These are phyloP conservation scores for Horisme vitalbata DNA, from an alignment of 2,888 invertebrate species.

Conservation along the genomic window DNA sequence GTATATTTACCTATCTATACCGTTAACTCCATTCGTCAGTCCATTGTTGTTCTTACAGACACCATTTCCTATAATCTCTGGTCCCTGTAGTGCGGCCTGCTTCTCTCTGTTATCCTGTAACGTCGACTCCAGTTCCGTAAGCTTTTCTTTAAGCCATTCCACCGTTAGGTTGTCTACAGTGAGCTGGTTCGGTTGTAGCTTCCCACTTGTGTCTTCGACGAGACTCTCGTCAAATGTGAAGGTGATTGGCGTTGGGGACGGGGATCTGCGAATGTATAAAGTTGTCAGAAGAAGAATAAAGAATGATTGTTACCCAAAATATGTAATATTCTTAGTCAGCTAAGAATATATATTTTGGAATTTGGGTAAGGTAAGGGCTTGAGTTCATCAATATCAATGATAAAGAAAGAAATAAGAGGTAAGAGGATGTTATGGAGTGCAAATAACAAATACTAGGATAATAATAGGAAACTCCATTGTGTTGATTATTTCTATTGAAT, in stretches of 20 bases:
- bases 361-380: too few relatives aligned
- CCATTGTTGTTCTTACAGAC: conserved; percentile 76
- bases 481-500: too few relatives aligned
- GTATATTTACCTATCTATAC: conserved; percentile 75
- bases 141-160: conserved; percentile 92
- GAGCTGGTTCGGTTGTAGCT: conserved; percentile 92
- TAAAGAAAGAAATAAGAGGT: too few relatives aligned
- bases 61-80: conserved; percentile 77
- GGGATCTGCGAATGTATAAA: conserved; percentile 83
- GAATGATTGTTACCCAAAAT: too few relatives aligned
- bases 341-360: too few relatives aligned
- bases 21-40: conserved; percentile 81
- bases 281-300: background rate
- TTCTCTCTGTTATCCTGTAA: conserved; percentile 91
- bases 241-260: conserved; percentile 88
- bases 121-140: conserved; percentile 90
- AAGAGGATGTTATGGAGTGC: too few relatives aligned
- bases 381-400: too few relatives aligned
- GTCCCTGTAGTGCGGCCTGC: conserved; percentile 82
- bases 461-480: too few relatives aligned
- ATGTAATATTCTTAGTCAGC: too few relatives aligned
- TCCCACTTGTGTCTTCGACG: conserved; percentile 94
- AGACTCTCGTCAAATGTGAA: conserved; percentile 95
- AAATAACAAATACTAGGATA: too few relatives aligned
- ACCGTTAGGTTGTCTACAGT: conserved; percentile 96